A percentile compares a stretch with the other conserved stretches of the same genome.
Evolutionary conservation across 2,888 invertebrate species (phyloP).

Genomic region (Seira ritae): DNA sequence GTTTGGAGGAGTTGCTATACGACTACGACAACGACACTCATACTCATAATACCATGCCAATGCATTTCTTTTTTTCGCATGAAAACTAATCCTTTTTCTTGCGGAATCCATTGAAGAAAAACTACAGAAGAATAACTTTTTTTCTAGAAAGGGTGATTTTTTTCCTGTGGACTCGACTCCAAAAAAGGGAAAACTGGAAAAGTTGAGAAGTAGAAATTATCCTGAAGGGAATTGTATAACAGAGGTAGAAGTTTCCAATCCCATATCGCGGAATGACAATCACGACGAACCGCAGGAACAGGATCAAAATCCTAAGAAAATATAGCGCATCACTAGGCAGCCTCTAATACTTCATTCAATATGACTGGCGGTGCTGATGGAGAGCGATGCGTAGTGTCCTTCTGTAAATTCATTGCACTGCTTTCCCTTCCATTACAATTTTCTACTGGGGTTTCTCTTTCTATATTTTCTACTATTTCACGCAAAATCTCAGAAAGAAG

Average conservation of each 20-base stretch:
- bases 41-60: too few species aligned
- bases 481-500: too few species aligned
- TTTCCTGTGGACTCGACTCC: neutral
- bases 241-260: conserved; percentile 41
- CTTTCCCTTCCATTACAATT: neutral
- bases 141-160: neutral
- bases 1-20: too few species aligned
- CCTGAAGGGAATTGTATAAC: conserved; percentile 53
- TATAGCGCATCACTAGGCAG: neutral
- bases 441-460: neutral
- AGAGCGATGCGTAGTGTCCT: neutral
- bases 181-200: neutral
- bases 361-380: neutral
- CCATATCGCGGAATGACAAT: conserved; percentile 52
- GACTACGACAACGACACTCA: too few species aligned
- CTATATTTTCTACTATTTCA: neutral
- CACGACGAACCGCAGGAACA: conserved; percentile 29
- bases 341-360: conserved; percentile 36
- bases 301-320: conserved; percentile 18
- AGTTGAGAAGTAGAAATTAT: conserved; percentile 53
- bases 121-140: too few species aligned
- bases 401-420: neutral
- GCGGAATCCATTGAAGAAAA: too few species aligned
- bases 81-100: too few species aligned
- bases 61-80: too few species aligned